phyloP scores from a whole-genome alignment of 2,113 vertebrate species.

The Cercopithecus mona region DNA sequence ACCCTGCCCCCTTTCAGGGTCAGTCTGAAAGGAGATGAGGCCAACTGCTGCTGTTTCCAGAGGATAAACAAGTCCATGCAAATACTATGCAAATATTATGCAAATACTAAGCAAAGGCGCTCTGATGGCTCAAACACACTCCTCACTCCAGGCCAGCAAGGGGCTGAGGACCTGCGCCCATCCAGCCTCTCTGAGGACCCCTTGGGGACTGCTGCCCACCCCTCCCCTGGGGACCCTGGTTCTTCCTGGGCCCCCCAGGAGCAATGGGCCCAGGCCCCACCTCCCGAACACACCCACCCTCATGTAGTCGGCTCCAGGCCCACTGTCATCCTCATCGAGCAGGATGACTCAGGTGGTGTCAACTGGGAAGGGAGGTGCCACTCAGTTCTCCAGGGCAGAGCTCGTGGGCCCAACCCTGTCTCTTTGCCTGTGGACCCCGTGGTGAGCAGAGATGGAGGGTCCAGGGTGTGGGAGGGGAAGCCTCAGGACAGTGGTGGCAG shows the following conservation, averaged over 20 bases:
- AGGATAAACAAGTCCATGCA: not conserved
- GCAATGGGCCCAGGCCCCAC: too few relatives aligned
- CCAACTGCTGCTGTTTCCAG: not conserved
- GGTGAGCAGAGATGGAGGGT: not conserved
- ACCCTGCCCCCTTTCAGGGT: conserved; percentile 88
- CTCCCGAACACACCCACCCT: conserved; percentile 79
- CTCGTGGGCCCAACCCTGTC: not conserved
- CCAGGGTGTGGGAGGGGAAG: not conserved
- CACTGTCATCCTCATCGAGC: conserved; percentile 84
- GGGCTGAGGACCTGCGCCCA: not conserved
- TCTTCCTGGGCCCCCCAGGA: not conserved
- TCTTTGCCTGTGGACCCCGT: not conserved
- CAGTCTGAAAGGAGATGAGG: conserved; percentile 79
- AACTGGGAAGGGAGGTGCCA: conserved; percentile 76
- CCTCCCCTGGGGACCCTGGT: not conserved
- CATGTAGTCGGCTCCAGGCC: conserved; percentile 89
- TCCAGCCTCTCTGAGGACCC: not conserved
- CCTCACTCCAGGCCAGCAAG: not conserved
- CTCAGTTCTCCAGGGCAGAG: not conserved
- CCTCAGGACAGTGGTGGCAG: not conserved
- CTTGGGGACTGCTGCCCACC: not conserved
- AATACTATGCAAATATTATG: not conserved
- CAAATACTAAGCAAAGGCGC: not conserved
- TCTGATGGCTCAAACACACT: not conserved
- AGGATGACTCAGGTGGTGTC: conserved; percentile 90